phyloP scores from a whole-genome alignment of 2,113 vertebrate species.

The Mellivora capensis region DNA sequence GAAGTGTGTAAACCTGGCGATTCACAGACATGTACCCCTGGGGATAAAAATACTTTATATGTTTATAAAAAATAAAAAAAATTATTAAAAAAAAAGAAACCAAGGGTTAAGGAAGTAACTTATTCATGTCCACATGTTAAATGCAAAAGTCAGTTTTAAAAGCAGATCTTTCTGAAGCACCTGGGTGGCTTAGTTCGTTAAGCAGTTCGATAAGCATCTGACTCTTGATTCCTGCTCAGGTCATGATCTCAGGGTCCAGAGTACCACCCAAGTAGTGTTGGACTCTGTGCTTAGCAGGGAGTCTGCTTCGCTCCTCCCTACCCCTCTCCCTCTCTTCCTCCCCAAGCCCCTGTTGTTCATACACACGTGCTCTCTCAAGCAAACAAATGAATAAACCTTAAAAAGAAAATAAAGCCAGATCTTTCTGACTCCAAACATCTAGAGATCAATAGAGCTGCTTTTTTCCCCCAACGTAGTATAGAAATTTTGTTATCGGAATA shows the following conservation, averaged over 20 bases:
- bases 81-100: too few relatives aligned
- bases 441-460: not conserved
- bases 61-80: too few relatives aligned
- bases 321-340: not conserved
- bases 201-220: not conserved
- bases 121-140: not conserved
- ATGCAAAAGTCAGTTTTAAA: conserved; percentile 35
- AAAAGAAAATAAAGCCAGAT: not conserved
- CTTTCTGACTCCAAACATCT: not conserved
- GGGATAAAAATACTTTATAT: too few relatives aligned
- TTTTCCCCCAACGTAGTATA: not conserved
- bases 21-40: too few relatives aligned
- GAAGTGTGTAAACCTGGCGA: too few relatives aligned
- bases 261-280: not conserved
- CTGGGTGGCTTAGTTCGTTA: not conserved
- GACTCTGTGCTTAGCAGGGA: not conserved
- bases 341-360: not conserved
- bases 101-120: not conserved
- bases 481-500: not conserved
- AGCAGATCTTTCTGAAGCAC: not conserved
- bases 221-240: not conserved
- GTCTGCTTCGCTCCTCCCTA: not conserved
- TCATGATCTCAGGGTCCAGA: not conserved
- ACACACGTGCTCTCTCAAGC: not conserved
- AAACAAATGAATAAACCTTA: not conserved